Conservation (phyloP, 2,113 vertebrate species). For the Chascanopsetta lugubris region DNA sequence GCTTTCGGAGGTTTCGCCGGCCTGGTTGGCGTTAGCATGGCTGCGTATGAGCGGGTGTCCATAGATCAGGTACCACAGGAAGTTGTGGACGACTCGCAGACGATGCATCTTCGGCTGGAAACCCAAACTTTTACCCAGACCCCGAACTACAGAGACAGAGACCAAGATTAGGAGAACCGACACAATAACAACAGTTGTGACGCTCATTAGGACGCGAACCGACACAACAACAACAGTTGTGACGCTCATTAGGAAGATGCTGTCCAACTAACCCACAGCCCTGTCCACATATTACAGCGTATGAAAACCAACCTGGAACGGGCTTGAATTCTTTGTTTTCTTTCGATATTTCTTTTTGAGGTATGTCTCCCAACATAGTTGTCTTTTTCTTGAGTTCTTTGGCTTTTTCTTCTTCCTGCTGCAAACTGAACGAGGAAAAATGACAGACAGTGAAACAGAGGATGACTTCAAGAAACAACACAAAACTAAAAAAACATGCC, state of each 20-base stretch:
- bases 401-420: slow-evolving; percentile 66
- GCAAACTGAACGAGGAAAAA: slow-evolving; percentile 35
- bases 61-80: slow-evolving; percentile 93
- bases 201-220: too few species aligned
- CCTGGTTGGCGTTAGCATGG: background rate
- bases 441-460: background rate
- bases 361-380: slow-evolving; percentile 66
- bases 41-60: slow-evolving; percentile 81
- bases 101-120: slow-evolving; percentile 98
- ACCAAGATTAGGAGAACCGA: background rate
- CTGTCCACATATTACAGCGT: too few species aligned
- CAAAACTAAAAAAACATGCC: background rate
- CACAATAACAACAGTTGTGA: too few species aligned
- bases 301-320: slow-evolving; percentile 76
- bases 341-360: slow-evolving; percentile 76
- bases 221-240: too few species aligned
- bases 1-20: background rate
- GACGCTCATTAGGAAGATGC: too few species aligned
- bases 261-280: too few species aligned
- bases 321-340: slow-evolving; percentile 84
- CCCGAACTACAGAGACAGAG: slow-evolving; percentile 82
- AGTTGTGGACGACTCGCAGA: slow-evolving; percentile 85
- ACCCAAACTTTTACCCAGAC: slow-evolving; percentile 88
- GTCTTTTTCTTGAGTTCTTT: slow-evolving; percentile 43
- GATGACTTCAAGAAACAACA: background rate